Percentiles rank a stretch among this genome's conserved stretches.
phyloP scores from a whole-genome alignment of 35 echinoderm and acorn worm species.

The Lytechinus pictus region DNA sequence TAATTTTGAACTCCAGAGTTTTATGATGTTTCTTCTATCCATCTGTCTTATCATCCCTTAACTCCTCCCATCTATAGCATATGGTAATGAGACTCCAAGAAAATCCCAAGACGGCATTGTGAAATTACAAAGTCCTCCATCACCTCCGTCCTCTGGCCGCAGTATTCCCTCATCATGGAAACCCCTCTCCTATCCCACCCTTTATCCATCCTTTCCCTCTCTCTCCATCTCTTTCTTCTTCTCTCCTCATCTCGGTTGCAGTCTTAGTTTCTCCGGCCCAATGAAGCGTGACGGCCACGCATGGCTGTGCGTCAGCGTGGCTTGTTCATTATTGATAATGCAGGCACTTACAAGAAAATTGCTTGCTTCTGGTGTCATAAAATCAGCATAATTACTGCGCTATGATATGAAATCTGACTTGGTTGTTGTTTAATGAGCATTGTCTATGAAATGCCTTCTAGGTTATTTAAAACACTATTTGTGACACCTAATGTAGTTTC shows the following conservation, averaged over 20 bases:
- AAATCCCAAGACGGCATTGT: background rate
- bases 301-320: conserved; percentile 27
- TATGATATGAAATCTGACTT: conserved; percentile 13
- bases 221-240: background rate
- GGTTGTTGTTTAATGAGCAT: background rate
- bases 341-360: conserved; percentile 44
- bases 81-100: background rate
- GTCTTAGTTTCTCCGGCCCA: conserved; percentile 29
- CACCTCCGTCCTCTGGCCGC: background rate
- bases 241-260: conserved; percentile 25
- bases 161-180: background rate
- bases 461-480: background rate
- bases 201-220: conserved; percentile 23
- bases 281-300: conserved; percentile 1
- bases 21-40: background rate
- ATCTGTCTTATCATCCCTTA: background rate
- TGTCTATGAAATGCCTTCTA: conserved; percentile 2
- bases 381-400: conserved; percentile 1
- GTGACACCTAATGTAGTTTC: background rate
- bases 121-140: background rate
- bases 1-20: background rate
- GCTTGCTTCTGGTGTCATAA: conserved; percentile 51
- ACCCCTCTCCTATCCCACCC: conserved; percentile 9
- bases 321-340: conserved; percentile 48
- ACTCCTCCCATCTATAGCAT: background rate